Conservation (phyloP, 2,888 invertebrate species). For the Melanotus villosus region DNA sequence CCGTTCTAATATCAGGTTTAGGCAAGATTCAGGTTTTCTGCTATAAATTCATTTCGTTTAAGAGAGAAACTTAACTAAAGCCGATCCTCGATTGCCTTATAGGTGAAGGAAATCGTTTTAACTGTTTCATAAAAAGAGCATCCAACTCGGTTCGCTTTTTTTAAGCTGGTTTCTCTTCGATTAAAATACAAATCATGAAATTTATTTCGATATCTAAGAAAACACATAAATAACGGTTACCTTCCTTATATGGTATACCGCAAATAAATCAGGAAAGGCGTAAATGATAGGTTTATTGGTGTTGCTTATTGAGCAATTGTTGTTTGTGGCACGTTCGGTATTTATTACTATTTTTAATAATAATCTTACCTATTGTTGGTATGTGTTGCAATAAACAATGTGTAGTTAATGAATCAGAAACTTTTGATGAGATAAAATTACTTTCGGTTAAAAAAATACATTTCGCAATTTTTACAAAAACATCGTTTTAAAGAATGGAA, state of each 20-base stretch:
- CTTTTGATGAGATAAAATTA: too few species aligned
- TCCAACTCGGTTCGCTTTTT: conserved; percentile 10
- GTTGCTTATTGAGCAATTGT: conserved; percentile 40
- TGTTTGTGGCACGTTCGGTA: conserved; percentile 28
- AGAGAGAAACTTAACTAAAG: conserved; percentile 13
- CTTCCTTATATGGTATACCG: conserved; percentile 33
- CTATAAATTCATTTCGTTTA: neutral
- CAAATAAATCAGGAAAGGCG: conserved; percentile 38
- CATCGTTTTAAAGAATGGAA: too few species aligned
- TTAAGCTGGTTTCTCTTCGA: conserved; percentile 38
- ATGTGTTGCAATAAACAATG: too few species aligned
- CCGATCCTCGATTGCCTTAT: conserved; percentile 17
- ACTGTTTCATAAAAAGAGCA: conserved; percentile 21
- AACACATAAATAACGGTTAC: conserved; percentile 39
- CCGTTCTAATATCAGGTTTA: neutral
- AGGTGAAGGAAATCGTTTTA: conserved; percentile 29
- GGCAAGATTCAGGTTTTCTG: neutral
- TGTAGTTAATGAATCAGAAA: too few species aligned
- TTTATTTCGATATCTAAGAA: conserved; percentile 41
- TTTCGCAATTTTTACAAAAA: too few species aligned
- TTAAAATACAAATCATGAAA: conserved; percentile 39
- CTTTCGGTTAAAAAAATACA: too few species aligned
- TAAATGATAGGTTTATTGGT: conserved; percentile 36
- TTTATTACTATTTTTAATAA: conserved; percentile 8
- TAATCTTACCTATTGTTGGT: neutral